Conservation (phyloP, 2,113 vertebrate species). For the Urocynchramus pylzowi region DNA sequence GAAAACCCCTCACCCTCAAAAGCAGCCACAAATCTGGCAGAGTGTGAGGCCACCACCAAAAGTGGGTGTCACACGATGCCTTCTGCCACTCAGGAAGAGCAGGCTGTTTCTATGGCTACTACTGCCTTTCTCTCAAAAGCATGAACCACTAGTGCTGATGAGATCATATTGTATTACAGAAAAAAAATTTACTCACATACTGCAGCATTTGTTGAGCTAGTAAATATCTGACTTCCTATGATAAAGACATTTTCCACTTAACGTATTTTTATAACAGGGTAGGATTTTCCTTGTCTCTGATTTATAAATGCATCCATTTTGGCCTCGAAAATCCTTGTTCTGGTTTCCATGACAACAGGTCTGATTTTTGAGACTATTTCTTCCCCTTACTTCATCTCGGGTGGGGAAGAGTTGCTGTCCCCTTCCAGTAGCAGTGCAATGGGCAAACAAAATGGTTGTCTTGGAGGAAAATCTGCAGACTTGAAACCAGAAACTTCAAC, state of each 20-base stretch:
- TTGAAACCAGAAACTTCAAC: neutral
- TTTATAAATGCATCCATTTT: neutral
- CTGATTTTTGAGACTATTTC: conserved; percentile 27
- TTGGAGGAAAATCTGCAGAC: neutral
- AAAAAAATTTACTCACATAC: neutral
- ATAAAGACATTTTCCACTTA: neutral
- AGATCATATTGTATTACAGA: neutral
- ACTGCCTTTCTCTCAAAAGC: neutral
- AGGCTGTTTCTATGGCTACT: conserved; percentile 57
- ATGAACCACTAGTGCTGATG: neutral
- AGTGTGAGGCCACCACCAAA: neutral
- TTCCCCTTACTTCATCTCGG: neutral
- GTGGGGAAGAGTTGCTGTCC: neutral
- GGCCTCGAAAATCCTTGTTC: neutral
- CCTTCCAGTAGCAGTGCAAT: neutral
- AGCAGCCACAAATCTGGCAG: neutral
- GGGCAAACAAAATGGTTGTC: neutral
- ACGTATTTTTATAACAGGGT: neutral
- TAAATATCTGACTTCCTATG: neutral
- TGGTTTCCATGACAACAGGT: conserved; percentile 53
- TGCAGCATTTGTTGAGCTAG: neutral
- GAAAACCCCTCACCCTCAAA: neutral
- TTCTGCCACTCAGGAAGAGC: neutral
- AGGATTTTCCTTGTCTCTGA: neutral
- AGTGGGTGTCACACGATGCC: neutral